phyloP scores from a whole-genome alignment of 2,797 vertebrate genomes.

The Streptopelia turtur region DNA sequence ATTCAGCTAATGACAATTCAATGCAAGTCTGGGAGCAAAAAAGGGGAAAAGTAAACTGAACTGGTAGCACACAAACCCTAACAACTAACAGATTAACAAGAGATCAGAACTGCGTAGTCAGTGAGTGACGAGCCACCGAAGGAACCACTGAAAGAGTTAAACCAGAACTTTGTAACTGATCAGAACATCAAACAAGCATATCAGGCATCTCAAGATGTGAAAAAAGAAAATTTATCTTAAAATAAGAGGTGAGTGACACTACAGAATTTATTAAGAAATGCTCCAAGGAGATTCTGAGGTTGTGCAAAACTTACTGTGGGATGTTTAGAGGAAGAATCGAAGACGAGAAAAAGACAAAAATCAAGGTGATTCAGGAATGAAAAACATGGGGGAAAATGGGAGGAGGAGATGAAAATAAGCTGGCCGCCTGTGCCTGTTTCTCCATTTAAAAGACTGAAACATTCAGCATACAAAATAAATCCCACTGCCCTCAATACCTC shows the following conservation, averaged over 20 bases:
- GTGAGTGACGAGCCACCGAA: neutral
- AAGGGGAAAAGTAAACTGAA: neutral
- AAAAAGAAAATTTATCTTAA: neutral
- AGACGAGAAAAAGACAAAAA: neutral
- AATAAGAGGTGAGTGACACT: neutral
- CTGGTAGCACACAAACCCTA: neutral
- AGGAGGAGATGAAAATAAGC: neutral
- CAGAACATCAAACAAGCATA: neutral
- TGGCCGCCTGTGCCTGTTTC: neutral
- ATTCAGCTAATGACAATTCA: neutral
- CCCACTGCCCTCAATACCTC: neutral
- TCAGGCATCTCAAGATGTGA: fast-evolving
- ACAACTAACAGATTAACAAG: neutral
- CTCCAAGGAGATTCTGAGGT: neutral
- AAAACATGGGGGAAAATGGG: neutral
- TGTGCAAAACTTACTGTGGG: fast-evolving
- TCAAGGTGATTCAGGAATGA: neutral
- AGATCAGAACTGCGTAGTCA: neutral
- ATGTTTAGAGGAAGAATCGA: neutral
- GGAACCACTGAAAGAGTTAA: neutral
- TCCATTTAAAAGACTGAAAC: neutral
- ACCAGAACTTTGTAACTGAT: neutral
- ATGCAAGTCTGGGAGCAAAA: neutral
- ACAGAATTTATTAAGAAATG: neutral
- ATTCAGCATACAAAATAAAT: neutral